Conservation (phyloP, 2,797 vertebrate species). For the Bradypodion pumilum region DNA sequence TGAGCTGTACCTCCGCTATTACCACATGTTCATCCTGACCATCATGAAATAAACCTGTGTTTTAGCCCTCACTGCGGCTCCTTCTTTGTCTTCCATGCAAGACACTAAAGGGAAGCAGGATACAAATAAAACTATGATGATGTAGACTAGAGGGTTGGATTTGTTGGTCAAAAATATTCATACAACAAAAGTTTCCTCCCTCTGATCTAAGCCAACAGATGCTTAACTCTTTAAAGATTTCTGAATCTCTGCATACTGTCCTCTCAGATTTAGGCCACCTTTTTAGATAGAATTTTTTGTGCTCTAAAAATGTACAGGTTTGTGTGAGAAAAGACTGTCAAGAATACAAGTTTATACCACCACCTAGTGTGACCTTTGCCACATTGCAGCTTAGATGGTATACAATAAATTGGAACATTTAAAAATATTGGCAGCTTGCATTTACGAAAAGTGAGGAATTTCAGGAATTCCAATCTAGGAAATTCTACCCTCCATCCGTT, state of each 20-base stretch:
- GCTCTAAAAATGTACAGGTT: background rate
- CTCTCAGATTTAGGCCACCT: background rate
- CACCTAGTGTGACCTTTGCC: conserved; percentile 53
- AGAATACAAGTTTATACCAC: conserved; percentile 48
- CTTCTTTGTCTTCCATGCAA: too few relatives aligned
- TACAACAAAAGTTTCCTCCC: background rate
- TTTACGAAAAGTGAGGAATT: background rate
- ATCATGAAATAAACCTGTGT: too few relatives aligned
- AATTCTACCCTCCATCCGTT: too few relatives aligned
- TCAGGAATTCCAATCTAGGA: background rate
- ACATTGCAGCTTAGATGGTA: background rate
- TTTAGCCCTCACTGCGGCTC: too few relatives aligned
- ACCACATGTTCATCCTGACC: too few relatives aligned
- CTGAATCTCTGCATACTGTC: background rate
- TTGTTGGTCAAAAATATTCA: background rate
- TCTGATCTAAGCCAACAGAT: background rate
- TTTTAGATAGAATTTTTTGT: background rate
- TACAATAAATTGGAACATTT: background rate
- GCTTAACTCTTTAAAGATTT: background rate
- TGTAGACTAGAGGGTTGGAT: too few relatives aligned
- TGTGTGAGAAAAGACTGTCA: background rate
- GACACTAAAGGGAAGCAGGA: too few relatives aligned
- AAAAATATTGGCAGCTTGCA: background rate
- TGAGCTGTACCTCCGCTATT: too few relatives aligned
- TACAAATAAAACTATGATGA: too few relatives aligned